A percentile compares a stretch with the other conserved stretches of the same genome.
phyloP scores from a whole-genome alignment of 92 coral and sea anemone genomes.

The Phenganax marumi region DNA sequence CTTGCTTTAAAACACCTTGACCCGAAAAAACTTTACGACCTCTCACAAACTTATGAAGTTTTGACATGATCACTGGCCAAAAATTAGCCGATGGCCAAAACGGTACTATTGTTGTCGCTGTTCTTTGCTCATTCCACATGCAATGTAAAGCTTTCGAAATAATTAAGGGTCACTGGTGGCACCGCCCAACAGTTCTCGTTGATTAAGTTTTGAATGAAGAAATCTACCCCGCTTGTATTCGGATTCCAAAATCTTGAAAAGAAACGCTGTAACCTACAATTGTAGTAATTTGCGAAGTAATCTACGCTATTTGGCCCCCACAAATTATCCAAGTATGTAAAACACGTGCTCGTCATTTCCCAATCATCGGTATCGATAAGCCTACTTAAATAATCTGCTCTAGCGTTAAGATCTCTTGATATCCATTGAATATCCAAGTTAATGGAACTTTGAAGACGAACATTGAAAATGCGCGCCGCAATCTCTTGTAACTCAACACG shows the following conservation, averaged over 20 bases:
- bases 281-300: too few species aligned
- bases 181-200: conserved; percentile 1
- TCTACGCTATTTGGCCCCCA: too few species aligned
- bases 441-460: background rate
- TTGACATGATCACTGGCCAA: background rate
- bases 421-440: conserved; percentile 4
- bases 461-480: background rate
- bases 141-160: background rate
- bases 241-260: conserved; percentile 4
- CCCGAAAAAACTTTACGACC: background rate
- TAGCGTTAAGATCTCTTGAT: background rate
- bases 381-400: conserved; percentile 2
- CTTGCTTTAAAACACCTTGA: conserved; percentile 2
- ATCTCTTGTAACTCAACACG: background rate
- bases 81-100: background rate
- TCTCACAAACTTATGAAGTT: background rate
- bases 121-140: background rate
- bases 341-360: background rate
- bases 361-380: background rate
- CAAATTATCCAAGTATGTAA: background rate
- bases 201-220: background rate
- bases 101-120: background rate
- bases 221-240: background rate
- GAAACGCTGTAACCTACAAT: background rate
- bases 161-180: background rate